A percentile compares a stretch with the other conserved stretches of the same genome.
Evolutionary conservation across 2,888 invertebrate species (phyloP).

Genomic region (Agrotis exclamationis): DNA sequence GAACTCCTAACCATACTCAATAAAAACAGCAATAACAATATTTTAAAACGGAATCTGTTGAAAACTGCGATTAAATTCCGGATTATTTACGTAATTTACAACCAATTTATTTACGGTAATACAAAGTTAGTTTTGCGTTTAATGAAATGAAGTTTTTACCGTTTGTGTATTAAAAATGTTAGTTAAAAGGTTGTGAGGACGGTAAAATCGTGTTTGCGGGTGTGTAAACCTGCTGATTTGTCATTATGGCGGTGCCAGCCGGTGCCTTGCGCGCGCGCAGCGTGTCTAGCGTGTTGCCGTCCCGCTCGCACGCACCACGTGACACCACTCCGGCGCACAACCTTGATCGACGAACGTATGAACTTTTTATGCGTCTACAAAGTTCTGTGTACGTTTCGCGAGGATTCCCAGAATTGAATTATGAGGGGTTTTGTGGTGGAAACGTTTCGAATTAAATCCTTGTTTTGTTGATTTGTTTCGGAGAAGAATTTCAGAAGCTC

Average conservation of each 20-base stretch:
- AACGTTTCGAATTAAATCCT: constrained; percentile 18
- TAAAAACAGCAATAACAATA: constrained; percentile 49
- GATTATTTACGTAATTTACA: constrained; percentile 63
- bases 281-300: constrained; percentile 39
- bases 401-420: constrained; percentile 38
- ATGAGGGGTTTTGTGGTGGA: constrained; percentile 11
- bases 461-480: constrained; percentile 1
- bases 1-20: constrained; percentile 25
- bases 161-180: constrained; percentile 48
- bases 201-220: constrained; percentile 55
- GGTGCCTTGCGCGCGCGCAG: constrained; percentile 79
- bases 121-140: constrained; percentile 57
- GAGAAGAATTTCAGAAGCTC: constrained; percentile 13
- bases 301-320: constrained; percentile 67
- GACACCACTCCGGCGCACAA: constrained; percentile 55
- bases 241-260: constrained; percentile 75
- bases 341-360: constrained; percentile 65
- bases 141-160: constrained; percentile 23
- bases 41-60: constrained; percentile 46
- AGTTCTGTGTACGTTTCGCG: constrained; percentile 54
- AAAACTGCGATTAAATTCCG: constrained; percentile 55
- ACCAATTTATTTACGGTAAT: constrained; percentile 51
- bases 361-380: constrained; percentile 62
- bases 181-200: constrained; percentile 45
- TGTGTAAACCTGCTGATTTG: constrained; percentile 65